Evolutionary conservation across 2,113 vertebrate genomes (phyloP).

Genomic region (Cryptotis parvus): DNA sequence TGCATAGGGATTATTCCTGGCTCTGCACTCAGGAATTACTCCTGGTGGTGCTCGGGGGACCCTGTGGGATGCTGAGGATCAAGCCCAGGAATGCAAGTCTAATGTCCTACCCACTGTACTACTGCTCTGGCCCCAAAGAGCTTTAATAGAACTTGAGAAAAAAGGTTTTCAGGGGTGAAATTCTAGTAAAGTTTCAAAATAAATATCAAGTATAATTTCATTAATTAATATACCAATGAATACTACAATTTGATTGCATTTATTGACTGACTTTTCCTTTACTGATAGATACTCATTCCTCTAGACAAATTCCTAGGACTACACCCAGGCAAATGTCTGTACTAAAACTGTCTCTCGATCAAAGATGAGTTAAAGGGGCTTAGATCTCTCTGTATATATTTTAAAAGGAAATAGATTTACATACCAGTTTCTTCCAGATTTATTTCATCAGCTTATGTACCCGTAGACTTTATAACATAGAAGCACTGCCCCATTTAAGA

Average conservation of each 20-base stretch:
- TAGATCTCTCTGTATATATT: not conserved
- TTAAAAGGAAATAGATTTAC: slow-evolving; percentile 8
- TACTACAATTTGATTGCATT: not conserved
- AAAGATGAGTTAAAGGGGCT: not conserved
- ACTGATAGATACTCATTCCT: not conserved
- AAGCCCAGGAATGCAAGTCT: too few species aligned
- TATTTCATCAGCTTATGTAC: not conserved
- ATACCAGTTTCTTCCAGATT: not conserved
- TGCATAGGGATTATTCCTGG: too few species aligned
- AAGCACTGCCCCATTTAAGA: not conserved
- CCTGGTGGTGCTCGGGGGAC: too few species aligned
- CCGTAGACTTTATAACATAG: not conserved
- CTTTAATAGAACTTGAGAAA: not conserved
- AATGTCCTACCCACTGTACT: too few species aligned
- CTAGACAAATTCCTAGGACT: not conserved
- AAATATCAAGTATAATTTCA: not conserved
- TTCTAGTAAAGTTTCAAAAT: not conserved
- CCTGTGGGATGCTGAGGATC: too few species aligned
- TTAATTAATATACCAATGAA: not conserved
- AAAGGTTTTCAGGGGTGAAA: not conserved
- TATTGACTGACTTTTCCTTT: not conserved
- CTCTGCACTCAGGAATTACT: too few species aligned
- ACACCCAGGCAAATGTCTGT: not conserved
- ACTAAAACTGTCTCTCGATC: not conserved
- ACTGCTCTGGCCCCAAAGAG: too few species aligned